Conservation (phyloP, 2,888 invertebrate species). For the Macrosoma leucophasiata region DNA sequence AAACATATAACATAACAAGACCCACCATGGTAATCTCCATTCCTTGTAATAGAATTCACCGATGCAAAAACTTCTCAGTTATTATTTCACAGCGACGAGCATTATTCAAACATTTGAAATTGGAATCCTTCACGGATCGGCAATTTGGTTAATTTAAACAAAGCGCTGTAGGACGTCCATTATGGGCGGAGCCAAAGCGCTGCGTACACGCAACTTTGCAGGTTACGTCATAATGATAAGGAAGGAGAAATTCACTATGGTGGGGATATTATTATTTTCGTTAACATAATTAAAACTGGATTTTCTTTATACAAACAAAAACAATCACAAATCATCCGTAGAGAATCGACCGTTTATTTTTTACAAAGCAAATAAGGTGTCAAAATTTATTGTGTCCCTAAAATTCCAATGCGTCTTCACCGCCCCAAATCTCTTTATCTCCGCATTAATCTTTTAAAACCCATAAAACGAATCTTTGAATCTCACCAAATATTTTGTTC, state of each 20-base stretch:
- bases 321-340: slow-evolving; percentile 28
- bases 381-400: slow-evolving; percentile 58
- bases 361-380: slow-evolving; percentile 42
- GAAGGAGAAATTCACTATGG: slow-evolving; percentile 21
- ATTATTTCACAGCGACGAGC: too few species aligned
- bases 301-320: slow-evolving; percentile 21
- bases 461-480: slow-evolving; percentile 68
- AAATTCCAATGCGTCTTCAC: slow-evolving; percentile 46
- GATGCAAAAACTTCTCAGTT: too few species aligned
- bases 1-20: too few species aligned
- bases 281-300: slow-evolving; percentile 1
- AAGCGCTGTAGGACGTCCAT: slow-evolving; percentile 49
- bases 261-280: slow-evolving; percentile 20
- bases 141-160: slow-evolving; percentile 40
- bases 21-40: too few species aligned
- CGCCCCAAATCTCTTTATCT: slow-evolving; percentile 68
- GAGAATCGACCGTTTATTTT: slow-evolving; percentile 25
- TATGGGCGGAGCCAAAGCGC: slow-evolving; percentile 44
- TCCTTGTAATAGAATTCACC: too few species aligned
- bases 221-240: slow-evolving; percentile 18
- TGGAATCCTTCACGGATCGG: slow-evolving; percentile 37
- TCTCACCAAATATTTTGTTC: slow-evolving; percentile 70
- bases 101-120: too few species aligned
- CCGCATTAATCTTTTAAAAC: slow-evolving; percentile 64
- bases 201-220: slow-evolving; percentile 40